Evolutionary conservation across 2,113 vertebrate genomes (phyloP).

Genomic region (Mungos mungo): DNA sequence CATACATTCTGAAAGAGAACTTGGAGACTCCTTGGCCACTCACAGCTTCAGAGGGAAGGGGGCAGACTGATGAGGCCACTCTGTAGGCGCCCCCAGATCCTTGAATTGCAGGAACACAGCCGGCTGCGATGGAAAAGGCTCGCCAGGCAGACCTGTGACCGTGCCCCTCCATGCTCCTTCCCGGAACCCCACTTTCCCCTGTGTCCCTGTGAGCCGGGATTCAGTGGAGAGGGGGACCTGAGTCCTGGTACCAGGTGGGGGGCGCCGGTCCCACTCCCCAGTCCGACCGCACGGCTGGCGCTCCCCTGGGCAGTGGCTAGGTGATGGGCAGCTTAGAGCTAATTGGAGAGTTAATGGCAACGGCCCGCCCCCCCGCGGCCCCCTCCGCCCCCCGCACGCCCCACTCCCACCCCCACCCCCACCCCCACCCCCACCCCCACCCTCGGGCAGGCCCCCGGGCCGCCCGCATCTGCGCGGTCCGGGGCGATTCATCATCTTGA

Average conservation of each 20-base stretch:
- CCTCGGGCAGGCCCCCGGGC: slow-evolving; percentile 64
- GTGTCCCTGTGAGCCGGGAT: neutral
- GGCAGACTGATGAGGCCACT: neutral
- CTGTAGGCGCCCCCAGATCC: neutral
- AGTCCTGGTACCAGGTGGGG: neutral
- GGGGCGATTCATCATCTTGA: slow-evolving; percentile 99
- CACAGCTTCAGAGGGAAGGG: neutral
- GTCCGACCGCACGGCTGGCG: neutral
- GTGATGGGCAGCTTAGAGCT: slow-evolving; percentile 71
- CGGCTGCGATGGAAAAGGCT: neutral
- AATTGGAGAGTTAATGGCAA: slow-evolving; percentile 72
- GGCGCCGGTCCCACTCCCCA: neutral
- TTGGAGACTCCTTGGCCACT: neutral
- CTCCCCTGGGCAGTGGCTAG: neutral
- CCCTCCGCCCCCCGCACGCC: neutral
- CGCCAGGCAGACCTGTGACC: neutral
- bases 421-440: slow-evolving; percentile 37
- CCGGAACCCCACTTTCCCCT: neutral
- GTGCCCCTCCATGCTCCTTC: neutral
- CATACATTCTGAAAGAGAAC: neutral
- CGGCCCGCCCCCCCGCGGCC: slow-evolving; percentile 63
- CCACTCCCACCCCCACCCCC: neutral
- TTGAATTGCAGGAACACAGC: neutral
- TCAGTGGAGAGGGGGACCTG: no score
- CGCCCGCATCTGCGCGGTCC: slow-evolving; percentile 98